Evolutionary conservation across 1,140 invertebrate species (phyloP), one percentile per base, ranked within the genome.

Genomic region (Pseudobourletiella spinata): DNA sequence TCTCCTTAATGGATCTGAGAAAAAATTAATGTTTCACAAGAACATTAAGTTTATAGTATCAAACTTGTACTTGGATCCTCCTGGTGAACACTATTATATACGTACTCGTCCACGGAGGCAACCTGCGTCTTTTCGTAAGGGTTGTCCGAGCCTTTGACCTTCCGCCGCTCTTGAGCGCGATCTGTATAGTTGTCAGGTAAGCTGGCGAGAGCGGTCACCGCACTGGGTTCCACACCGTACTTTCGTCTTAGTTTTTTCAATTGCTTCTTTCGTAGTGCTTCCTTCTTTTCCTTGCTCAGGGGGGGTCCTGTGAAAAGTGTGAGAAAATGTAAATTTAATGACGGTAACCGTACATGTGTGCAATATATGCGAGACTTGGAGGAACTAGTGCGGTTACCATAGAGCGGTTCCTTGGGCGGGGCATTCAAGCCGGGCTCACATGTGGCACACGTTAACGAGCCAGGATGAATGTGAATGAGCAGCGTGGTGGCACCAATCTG

Each of bases 401-500:
- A 52, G 35, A 51, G 26, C 43, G 67, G 61, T 62, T 72, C 6
- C 65, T 72, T 71, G 44, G 71, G 72, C 68, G 64, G 77, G 74
- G 28, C 6, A 35, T 89, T 70, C 26, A 90, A 79, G 8, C 91
- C 90, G 0, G 91, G 91, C 73, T 95, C 91, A 78, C 93, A 96
- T 62, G 87, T 79, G 0, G 87, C 86, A 73, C 93, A 96, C 0
- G 91, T 95, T 65, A 88, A 84, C 63, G 80, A 79, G 0, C 90
- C 89, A 26, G 80, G 79, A 74, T 96, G 93, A 57, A 95, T 84
- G 73, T 95, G 93, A 70, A 91, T 86, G 2, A 91, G 72, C 0
- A 96, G 71, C 65, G 84, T 84, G 0, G 88, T 90, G 42, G 79
- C 79, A 0, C 87, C 88, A 6, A 89, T 61, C 68, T 72, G 20